A percentile compares a stretch with the other conserved stretches of the same genome.
These are phyloP conservation scores for pig (Sus scrofa) DNA, from an alignment of 2,113 vertebrate species.

Conservation along the genomic window T2T-Sscrofa CM000812.6:133542001-133542500, in stretches of 20 bases:
- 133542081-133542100: background rate
- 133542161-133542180: background rate
- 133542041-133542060: background rate
- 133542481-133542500: too few species aligned
- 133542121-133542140: background rate
- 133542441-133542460: too few species aligned
- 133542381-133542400: too few species aligned
- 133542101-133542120: background rate
- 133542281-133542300: accelerated
- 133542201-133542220: too few species aligned
- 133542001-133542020: background rate
- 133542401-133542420: too few species aligned
- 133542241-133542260: too few species aligned
- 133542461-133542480: too few species aligned
- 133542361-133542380: too few species aligned
- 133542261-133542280: background rate
- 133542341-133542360: too few species aligned
- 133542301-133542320: accelerated
- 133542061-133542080: background rate
- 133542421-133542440: too few species aligned
- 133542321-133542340: too few species aligned
- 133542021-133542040: background rate
- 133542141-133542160: background rate
- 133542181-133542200: background rate
- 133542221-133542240: accelerated